These are phyloP conservation scores for Lasioglossum baleicum DNA, from an alignment of 1,140 invertebrate genomes.

Conservation along the genomic window DNA sequence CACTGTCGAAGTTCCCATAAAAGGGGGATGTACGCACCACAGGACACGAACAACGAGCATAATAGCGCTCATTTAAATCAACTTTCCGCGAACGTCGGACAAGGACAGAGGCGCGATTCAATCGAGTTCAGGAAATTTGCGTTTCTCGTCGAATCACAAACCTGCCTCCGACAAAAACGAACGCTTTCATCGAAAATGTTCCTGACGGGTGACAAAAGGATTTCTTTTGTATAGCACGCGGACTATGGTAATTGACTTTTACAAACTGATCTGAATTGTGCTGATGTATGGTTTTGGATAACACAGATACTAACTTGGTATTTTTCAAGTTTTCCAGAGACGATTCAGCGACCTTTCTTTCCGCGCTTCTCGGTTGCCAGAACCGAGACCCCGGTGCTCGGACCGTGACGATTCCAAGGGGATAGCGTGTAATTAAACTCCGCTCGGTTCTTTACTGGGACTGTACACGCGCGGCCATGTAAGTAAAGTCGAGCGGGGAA, in stretches of 20 bases:
- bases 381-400: conserved; percentile 24
- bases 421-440: conserved; percentile 50
- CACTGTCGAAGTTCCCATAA: conserved; percentile 54
- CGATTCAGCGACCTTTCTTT: too few relatives aligned
- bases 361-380: not conserved
- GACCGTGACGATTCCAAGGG: conserved; percentile 48
- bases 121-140: conserved; percentile 3
- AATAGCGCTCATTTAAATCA: conserved; percentile 52
- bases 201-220: too few relatives aligned
- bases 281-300: too few relatives aligned
- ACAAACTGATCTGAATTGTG: too few relatives aligned
- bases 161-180: not conserved
- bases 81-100: conserved; percentile 17
- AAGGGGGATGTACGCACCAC: conserved; percentile 54
- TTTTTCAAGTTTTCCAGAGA: not conserved
- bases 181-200: too few relatives aligned
- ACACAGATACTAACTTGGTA: too few relatives aligned
- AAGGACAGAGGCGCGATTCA: not conserved
- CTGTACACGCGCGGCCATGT: conserved; percentile 42
- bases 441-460: conserved; percentile 32
- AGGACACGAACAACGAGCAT: conserved; percentile 48
- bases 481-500: conserved; percentile 38
- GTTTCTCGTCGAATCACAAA: not conserved
- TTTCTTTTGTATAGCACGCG: too few relatives aligned
- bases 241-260: too few relatives aligned